Evolutionary conservation across 1,140 invertebrate species (phyloP), one percentile per base, ranked within the genome.

Genomic region (Agrilus planipennis): DNA sequence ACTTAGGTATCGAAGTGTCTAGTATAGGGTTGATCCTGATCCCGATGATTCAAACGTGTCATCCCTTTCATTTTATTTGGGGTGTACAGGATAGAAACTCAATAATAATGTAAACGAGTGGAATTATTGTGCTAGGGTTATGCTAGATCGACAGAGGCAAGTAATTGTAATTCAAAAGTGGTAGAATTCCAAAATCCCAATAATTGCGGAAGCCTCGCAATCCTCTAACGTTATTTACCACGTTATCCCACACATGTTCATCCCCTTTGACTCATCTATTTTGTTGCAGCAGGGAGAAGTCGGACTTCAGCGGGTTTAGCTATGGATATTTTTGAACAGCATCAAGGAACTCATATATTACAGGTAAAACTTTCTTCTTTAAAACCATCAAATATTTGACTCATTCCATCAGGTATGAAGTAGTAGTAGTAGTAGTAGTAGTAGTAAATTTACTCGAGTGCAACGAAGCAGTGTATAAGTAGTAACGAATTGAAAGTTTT

Each of bases 341-440:
- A 94, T 67, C 90, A 96, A 70, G 92, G 91, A 58, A 95, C 91
- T 41, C 91, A 97, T 64, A 95, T 97, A 58, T 71, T 95, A 48
- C 90, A 96, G 82, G 89, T 92, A 69, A 65, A n/a, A n/a, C n/a
- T n/a, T n/a, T n/a, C n/a, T n/a, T n/a, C n/a, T n/a, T n/a, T n/a
- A n/a, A n/a, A n/a, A n/a, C n/a, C n/a, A n/a, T n/a, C n/a, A n/a
- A n/a, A n/a, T n/a, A n/a, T n/a, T n/a, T n/a, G n/a, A n/a, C n/a
- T n/a, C n/a, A n/a, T n/a, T n/a, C n/a, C n/a, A n/a, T n/a, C n/a
- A n/a, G n/a, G n/a, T n/a, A n/a, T n/a, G n/a, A n/a, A n/a, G n/a
- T n/a, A n/a, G n/a, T n/a, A n/a, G n/a, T n/a, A n/a, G n/a, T n/a
- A n/a, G n/a, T n/a, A n/a, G n/a, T n/a, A n/a, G n/a, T n/a, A n/a